Percentiles rank a stretch among this genome's conserved stretches.
phyloP scores from a whole-genome alignment of 1,140 invertebrate species.

The Lepidotrigona ventralis region DNA sequence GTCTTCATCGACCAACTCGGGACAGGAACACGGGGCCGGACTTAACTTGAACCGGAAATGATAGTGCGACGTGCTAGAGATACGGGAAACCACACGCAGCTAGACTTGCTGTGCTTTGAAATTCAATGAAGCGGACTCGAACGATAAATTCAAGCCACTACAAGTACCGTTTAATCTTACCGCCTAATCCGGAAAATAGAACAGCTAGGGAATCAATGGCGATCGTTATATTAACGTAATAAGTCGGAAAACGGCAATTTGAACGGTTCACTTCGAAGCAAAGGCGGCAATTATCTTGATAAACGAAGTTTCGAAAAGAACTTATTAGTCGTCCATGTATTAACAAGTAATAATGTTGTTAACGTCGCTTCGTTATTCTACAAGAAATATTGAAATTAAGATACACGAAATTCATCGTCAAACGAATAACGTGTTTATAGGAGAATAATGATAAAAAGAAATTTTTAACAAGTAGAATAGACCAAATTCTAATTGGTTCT shows the following conservation, averaged over 20 bases:
- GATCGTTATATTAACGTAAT: background rate
- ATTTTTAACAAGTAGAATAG: too few relatives aligned
- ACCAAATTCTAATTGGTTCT: too few relatives aligned
- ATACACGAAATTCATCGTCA: background rate
- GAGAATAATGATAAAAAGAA: background rate
- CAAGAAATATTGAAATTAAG: background rate
- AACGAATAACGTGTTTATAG: background rate
- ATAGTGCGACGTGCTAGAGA: constrained; percentile 63
- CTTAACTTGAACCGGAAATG: constrained; percentile 61
- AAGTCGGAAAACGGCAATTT: background rate
- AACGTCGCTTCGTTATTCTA: background rate
- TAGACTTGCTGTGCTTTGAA: constrained; percentile 63
- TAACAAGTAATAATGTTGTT: background rate
- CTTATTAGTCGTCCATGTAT: too few relatives aligned
- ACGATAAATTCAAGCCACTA: constrained; percentile 21
- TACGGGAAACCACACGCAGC: constrained; percentile 61
- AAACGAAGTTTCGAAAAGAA: background rate
- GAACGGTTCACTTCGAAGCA: background rate
- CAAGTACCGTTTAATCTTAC: constrained; percentile 35
- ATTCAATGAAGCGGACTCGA: constrained; percentile 59
- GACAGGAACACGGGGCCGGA: constrained; percentile 30
- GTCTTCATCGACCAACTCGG: constrained; percentile 18
- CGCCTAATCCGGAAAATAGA: background rate
- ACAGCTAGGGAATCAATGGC: background rate
- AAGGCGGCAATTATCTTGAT: background rate